Evolutionary conservation across 2,888 invertebrate species (phyloP), one percentile per base, ranked within the genome.

Genomic region (Pachymerium ferrugineum): DNA sequence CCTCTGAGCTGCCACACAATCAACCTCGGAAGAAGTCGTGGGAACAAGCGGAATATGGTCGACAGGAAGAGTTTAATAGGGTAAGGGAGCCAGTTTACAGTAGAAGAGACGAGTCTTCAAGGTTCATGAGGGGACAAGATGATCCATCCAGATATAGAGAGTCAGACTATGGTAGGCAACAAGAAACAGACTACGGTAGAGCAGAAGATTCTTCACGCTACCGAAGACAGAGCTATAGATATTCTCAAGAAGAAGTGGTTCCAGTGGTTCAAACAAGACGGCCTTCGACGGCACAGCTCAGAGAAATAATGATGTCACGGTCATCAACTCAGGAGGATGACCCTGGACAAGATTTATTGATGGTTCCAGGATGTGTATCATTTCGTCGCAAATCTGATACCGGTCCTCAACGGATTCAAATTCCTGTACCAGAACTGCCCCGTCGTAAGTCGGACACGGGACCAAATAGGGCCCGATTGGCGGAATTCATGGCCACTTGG

Each of bases 381-480:
- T n/a, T 22, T 12, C 42, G 72, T 1, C 19, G 72, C 1, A 5
- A 19, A 22, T 72, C 72, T 6, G 72, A 72, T 30, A 42, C 72
- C 30, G 72, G 72, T 5, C 72, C 72, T 19, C 10, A 4, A n/a
- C 25, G 38, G 14, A 31, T 10, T 6, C 22, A 28, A 16, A 69
- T 69, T 69, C 10, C 10, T 2, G 12, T 72, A 19, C 72, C 42
- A 22, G 72, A 42, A 42, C 72, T 38, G 25, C 72, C 42, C 8
- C 72, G 72, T 1, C 42, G 72, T 16, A 16, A 38, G 12, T 72
- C 72, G 16, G 72, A 72, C 14, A 72, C 70, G 6, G 70, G 70
- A 1, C 70, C 70, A 16, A 12, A 29, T 16, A n/a, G 70, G 12
- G 33, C 16, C 5, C 70, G 33, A 12, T n/a, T 70, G 12, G 14